A percentile compares a stretch with the other conserved stretches of the same genome.
Conservation (phyloP, 2,797 vertebrate species). For the Lacerta agilis region DNA sequence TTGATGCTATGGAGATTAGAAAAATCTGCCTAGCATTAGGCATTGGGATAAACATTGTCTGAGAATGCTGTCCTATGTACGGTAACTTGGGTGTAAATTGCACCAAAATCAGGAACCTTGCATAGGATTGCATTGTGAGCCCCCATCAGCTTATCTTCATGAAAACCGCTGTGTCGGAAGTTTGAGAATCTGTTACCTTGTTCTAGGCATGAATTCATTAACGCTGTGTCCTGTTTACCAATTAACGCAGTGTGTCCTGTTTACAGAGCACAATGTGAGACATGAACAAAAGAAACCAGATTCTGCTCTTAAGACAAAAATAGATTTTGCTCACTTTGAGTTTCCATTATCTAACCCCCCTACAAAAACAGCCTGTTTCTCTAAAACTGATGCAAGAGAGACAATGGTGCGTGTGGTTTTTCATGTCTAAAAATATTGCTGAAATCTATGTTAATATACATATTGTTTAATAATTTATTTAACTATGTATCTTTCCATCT, state of each 20-base stretch:
- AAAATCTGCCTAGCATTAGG: not conserved
- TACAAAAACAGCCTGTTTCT: not conserved
- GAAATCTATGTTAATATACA: not conserved
- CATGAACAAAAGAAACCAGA: constrained; percentile 13
- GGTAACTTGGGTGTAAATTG: not conserved
- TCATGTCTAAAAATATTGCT: constrained; percentile 7
- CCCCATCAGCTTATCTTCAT: not conserved
- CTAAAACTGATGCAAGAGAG: constrained; percentile 48
- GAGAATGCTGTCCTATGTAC: too few relatives aligned
- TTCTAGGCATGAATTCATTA: not conserved
- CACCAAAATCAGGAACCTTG: not conserved
- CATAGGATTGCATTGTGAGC: not conserved
- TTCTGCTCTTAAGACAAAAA: not conserved
- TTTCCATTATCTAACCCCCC: not conserved
- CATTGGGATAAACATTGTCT: not conserved
- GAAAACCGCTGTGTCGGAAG: not conserved
- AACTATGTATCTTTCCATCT: not conserved
- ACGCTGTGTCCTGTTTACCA: not conserved
- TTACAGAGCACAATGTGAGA: constrained; percentile 18
- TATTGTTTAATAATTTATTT: not conserved
- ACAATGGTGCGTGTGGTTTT: not conserved
- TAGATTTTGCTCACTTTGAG: not conserved
- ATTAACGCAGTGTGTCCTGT: constrained; percentile 5
- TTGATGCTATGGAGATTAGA: too few relatives aligned
- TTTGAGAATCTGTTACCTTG: not conserved